Evolutionary conservation across 1,140 invertebrate species (phyloP), one percentile per base, ranked within the genome.

Genomic region (Sarcophaga bullata): DNA sequence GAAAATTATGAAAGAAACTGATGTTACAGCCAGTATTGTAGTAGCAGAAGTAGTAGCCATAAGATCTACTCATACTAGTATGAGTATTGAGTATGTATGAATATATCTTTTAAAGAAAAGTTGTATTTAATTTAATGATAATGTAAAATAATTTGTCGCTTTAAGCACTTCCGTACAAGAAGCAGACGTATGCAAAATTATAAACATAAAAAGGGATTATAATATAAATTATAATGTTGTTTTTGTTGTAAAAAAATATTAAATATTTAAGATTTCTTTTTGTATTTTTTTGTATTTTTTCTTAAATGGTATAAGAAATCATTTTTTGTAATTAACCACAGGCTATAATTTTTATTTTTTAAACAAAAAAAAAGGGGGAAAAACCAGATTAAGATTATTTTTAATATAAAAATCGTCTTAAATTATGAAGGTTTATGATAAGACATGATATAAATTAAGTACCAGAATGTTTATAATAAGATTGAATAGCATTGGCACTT

Each of bases 91-190:
- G 9, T 52, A 6, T 13, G 6, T 52, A 10, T 68, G n/a, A 68
- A 68, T 6, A 19, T 19, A 73, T n/a, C 75, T 52, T 48, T n/a
- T 50, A 11, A 25, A 78, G 49, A 78, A 52, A 17, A 68, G 54
- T 58, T 68, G 48, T 78, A 78, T 78, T 78, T 78, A 78, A 49
- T 78, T 78, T 78, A 78, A 78, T 78, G 48, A 78, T 78, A 78
- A 78, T 78, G 75, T 78, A 78, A 78, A 78, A 78, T 78, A 78
- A 78, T 78, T 78, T 78, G 75, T 78, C 75, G 75, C 75, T 52
- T 78, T 78, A 78, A 78, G 75, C 75, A 78, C 25, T 78, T 78
- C 75, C 75, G 75, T 78, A 52, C 48, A 49, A 52, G 75, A 50
- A 52, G 49, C 75, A 78, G 47, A 50, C 49, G n/a, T 52, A 52